phyloP scores from a whole-genome alignment of 2,888 invertebrate species.

The Napeogenes inachia region DNA sequence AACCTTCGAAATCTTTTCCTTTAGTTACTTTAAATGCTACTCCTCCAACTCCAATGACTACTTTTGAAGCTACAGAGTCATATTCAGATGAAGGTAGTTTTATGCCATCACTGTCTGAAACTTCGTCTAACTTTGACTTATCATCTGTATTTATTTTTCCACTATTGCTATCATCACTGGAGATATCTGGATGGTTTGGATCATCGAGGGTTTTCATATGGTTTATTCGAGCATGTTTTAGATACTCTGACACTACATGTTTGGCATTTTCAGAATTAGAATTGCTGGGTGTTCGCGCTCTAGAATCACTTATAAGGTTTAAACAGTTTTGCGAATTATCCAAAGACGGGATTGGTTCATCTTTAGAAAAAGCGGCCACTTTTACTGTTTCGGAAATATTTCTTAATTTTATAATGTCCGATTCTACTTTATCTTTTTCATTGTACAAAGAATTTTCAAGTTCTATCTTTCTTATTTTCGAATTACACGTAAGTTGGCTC shows the following conservation, averaged over 20 bases:
- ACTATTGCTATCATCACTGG: conserved; percentile 47
- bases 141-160: conserved; percentile 53
- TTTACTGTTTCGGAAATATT: conserved; percentile 38
- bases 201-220: conserved; percentile 63
- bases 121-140: conserved; percentile 47
- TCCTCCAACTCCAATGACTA: conserved; percentile 81
- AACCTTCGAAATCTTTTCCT: conserved; percentile 68
- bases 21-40: conserved; percentile 78
- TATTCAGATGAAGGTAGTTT: conserved; percentile 61
- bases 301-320: conserved; percentile 40
- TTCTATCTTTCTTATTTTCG: conserved; percentile 61
- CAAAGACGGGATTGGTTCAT: conserved; percentile 33
- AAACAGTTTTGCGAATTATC: conserved; percentile 35
- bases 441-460: conserved; percentile 48
- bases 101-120: conserved; percentile 52
- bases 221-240: conserved; percentile 78
- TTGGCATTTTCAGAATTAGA: conserved; percentile 77
- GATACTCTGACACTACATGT: conserved; percentile 81
- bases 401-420: conserved; percentile 36
- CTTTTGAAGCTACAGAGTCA: conserved; percentile 74
- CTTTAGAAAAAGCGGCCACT: conserved; percentile 37
- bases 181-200: conserved; percentile 50
- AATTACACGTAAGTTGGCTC: conserved; percentile 71
- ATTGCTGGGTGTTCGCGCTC: conserved; percentile 43
- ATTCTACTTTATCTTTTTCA: conserved; percentile 41